Conservation (phyloP, 2,113 vertebrate genomes). For the Megaleporinus macrocephalus region DNA sequence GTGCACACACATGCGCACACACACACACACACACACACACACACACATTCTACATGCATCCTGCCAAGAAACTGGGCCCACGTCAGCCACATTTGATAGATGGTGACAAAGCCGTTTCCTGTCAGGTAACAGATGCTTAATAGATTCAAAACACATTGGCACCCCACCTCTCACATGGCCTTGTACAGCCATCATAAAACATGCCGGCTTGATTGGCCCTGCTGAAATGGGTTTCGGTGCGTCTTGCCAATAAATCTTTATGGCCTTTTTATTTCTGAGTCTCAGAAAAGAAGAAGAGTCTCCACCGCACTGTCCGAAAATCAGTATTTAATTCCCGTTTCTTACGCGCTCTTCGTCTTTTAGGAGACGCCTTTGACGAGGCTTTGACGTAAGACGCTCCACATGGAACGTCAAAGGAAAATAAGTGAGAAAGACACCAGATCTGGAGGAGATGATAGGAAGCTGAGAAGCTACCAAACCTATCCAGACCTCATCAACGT, state of each 20-base stretch:
- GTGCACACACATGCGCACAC: too few species aligned
- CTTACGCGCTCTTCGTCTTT: too few species aligned
- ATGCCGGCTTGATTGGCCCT: constrained; percentile 50
- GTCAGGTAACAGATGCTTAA: constrained; percentile 69
- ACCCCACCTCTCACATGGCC: constrained; percentile 59
- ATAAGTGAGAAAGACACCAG: too few species aligned
- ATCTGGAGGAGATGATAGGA: too few species aligned
- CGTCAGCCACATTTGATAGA: constrained; percentile 62
- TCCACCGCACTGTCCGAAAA: not conserved
- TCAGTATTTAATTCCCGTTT: too few species aligned
- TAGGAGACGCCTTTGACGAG: too few species aligned
- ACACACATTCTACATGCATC: constrained; percentile 34
- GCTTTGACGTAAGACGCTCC: too few species aligned
- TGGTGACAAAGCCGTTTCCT: constrained; percentile 61
- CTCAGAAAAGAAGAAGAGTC: constrained; percentile 37
- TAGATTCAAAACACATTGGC: constrained; percentile 57
- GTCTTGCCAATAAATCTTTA: constrained; percentile 52
- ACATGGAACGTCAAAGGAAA: too few species aligned
- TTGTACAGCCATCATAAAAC: constrained; percentile 59
- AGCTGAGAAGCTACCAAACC: too few species aligned
- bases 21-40: constrained; percentile 41
- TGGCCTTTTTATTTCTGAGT: constrained; percentile 39
- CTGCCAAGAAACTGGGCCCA: constrained; percentile 54
- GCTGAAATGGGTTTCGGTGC: constrained; percentile 47
- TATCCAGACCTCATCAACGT: too few species aligned